Conservation (phyloP, 2,797 vertebrate genomes). For the Catostomus latipinnis region DNA sequence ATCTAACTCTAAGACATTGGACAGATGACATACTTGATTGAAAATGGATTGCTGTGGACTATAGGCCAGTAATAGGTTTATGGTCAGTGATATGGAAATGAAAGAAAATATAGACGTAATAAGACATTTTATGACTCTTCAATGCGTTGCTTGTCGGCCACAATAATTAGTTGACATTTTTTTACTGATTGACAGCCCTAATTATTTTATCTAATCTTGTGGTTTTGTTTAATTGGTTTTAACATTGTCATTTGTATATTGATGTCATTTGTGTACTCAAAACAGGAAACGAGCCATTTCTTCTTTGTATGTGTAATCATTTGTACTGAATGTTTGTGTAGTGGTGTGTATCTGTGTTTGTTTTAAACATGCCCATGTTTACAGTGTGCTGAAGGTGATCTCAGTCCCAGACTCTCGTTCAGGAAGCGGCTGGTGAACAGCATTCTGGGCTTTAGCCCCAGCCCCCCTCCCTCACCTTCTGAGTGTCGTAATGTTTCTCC, state of each 20-base stretch:
- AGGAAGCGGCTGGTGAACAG: conserved; percentile 95
- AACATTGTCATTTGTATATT: not conserved
- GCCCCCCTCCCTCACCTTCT: conserved; percentile 83
- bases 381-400: conserved; percentile 89
- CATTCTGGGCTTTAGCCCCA: conserved; percentile 90
- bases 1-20: no score
- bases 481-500: conserved; percentile 85
- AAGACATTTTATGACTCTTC: no score
- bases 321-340: conserved; percentile 41
- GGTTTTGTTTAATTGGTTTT: not conserved
- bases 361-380: conserved; percentile 64
- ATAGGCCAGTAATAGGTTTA: no score
- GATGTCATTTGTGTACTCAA: not conserved
- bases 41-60: no score
- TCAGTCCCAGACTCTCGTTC: conserved; percentile 89
- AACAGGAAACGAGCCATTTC: not conserved
- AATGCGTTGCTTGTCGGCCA: no score
- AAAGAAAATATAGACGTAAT: no score
- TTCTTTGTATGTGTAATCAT: conserved; percentile 23
- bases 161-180: no score
- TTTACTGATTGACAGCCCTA: not conserved
- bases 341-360: conserved; percentile 28
- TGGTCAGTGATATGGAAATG: no score
- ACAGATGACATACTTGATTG: no score
- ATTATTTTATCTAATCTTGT: not conserved